Conservation (phyloP, 2,797 vertebrate species). For the Acipenser ruthenus region DNA sequence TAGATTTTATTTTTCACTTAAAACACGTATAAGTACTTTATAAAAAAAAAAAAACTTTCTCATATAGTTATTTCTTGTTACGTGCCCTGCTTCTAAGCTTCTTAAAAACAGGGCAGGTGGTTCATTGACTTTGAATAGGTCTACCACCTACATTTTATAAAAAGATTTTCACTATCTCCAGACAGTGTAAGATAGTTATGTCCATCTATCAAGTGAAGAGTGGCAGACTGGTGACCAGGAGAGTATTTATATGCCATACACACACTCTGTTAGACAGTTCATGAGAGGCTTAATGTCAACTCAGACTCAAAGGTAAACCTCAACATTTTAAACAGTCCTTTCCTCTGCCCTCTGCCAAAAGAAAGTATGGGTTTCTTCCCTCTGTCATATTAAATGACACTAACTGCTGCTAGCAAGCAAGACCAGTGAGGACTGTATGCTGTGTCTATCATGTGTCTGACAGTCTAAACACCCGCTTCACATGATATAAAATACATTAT, state of each 20-base stretch:
- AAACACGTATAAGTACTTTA: too few species aligned
- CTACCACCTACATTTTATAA: neutral
- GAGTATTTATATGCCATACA: constrained; percentile 2
- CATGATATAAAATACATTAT: too few species aligned
- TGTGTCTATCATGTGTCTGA: too few species aligned
- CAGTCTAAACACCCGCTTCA: too few species aligned
- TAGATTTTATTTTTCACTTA: too few species aligned
- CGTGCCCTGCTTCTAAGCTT: too few species aligned
- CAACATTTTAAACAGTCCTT: neutral
- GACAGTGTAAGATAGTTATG: constrained; percentile 5
- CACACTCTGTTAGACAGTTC: constrained; percentile 1
- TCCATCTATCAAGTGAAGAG: neutral
- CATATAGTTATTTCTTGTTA: too few species aligned
- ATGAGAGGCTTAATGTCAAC: constrained; percentile 3
- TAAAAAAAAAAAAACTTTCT: too few species aligned
- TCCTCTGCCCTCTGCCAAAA: neutral
- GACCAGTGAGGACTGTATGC: too few species aligned
- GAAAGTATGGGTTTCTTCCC: neutral
- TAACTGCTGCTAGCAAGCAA: too few species aligned
- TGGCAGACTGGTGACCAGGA: neutral
- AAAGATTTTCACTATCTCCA: neutral
- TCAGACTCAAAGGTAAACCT: neutral
- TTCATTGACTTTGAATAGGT: neutral
- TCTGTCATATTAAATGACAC: neutral
- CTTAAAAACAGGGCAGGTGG: too few species aligned